Conservation (phyloP, 2,797 vertebrate genomes). For the Pitangus sulphuratus region DNA sequence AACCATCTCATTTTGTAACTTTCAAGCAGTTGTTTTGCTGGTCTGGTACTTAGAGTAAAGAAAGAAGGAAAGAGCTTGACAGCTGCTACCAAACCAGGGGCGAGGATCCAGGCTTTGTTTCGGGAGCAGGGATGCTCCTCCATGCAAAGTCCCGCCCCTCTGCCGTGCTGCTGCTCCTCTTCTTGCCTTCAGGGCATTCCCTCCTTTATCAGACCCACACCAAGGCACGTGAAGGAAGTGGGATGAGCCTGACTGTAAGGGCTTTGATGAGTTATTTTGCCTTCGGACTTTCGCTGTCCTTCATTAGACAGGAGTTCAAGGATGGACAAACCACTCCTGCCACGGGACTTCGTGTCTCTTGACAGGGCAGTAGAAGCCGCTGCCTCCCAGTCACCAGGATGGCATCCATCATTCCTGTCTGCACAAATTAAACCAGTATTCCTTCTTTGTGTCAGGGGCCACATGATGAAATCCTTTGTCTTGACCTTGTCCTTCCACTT, state of each 20-base stretch:
- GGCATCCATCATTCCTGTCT: neutral
- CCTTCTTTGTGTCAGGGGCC: neutral
- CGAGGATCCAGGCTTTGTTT: neutral
- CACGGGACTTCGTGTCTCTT: neutral
- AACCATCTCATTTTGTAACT: fast-evolving
- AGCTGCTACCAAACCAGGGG: neutral
- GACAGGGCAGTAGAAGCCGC: neutral
- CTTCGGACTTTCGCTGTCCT: neutral
- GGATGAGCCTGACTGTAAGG: neutral
- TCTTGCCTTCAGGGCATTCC: fast-evolving
- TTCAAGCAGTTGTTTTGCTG: neutral
- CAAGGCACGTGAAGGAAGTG: neutral
- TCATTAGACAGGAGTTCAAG: neutral
- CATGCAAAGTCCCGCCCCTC: neutral
- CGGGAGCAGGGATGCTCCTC: neutral
- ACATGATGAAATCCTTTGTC: neutral
- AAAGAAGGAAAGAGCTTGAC: neutral
- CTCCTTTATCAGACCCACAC: neutral
- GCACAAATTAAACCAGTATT: fast-evolving
- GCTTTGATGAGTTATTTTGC: neutral
- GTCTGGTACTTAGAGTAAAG: neutral
- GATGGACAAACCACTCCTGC: neutral
- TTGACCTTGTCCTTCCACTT: neutral
- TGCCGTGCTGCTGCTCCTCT: neutral
- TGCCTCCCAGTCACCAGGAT: neutral